Evolutionary conservation across 30 jellyfish, hydroid and myxozoan genomes (phyloP).

Genomic region (Cassiopea andromeda): DNA sequence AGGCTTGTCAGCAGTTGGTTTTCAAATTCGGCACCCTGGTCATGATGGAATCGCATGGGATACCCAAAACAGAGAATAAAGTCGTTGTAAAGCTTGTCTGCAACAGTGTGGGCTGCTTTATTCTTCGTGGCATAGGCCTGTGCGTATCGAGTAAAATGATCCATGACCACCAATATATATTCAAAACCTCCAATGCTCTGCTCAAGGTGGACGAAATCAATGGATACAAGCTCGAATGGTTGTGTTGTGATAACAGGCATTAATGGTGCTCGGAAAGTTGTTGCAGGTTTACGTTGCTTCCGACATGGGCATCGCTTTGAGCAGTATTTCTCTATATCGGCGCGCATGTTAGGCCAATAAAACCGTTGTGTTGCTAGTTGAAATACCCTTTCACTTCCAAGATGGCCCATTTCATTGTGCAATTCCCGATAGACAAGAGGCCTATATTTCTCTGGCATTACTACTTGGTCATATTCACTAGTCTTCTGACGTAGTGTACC

Average conservation of each 20-base stretch:
- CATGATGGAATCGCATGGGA: constrained; percentile 44
- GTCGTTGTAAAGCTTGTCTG: constrained; percentile 22
- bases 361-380: constrained; percentile 64
- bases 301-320: constrained; percentile 31
- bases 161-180: constrained; percentile 48
- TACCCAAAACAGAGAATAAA: constrained; percentile 37
- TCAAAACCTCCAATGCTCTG: constrained; percentile 58
- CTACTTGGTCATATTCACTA: constrained; percentile 45
- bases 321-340: constrained; percentile 36
- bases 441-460: constrained; percentile 38
- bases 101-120: constrained; percentile 56
- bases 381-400: constrained; percentile 60
- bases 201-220: constrained; percentile 41
- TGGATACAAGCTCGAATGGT: constrained; percentile 38
- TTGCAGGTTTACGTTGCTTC: constrained; percentile 27
- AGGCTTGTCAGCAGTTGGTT: constrained; percentile 7
- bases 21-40: constrained; percentile 49
- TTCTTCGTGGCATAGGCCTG: constrained; percentile 70
- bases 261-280: constrained; percentile 29
- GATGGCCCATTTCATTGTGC: constrained; percentile 63
- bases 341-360: constrained; percentile 65
- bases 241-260: constrained; percentile 34
- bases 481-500: constrained; percentile 42
- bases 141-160: constrained; percentile 70
- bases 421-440: constrained; percentile 38